These are phyloP conservation scores for Allophyes oxyacanthae DNA, from an alignment of 2,888 invertebrate genomes.

Conservation along the genomic window DNA sequence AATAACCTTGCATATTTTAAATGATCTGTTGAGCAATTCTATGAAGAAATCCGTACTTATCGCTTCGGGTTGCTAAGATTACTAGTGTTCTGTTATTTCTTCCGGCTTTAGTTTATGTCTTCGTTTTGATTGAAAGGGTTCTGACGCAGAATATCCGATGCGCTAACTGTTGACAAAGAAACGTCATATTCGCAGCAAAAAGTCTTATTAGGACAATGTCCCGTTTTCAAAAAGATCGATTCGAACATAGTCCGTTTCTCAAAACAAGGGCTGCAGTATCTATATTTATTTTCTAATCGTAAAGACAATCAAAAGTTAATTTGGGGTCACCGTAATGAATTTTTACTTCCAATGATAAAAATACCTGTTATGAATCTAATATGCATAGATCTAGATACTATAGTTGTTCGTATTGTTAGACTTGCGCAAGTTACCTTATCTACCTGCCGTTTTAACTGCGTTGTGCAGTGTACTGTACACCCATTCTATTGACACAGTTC, in stretches of 20 bases:
- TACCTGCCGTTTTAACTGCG: constrained; percentile 40
- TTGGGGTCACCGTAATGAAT: not conserved
- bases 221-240: too few species aligned
- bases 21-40: constrained; percentile 6
- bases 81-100: too few species aligned
- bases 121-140: too few species aligned
- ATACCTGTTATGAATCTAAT: not conserved
- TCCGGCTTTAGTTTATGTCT: too few species aligned
- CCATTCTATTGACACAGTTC: constrained; percentile 55
- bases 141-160: too few species aligned
- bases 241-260: too few species aligned
- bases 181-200: too few species aligned
- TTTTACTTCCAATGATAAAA: not conserved
- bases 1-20: constrained; percentile 13
- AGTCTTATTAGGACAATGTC: too few species aligned
- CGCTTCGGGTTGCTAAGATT: too few species aligned
- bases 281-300: too few species aligned
- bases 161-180: too few species aligned
- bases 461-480: constrained; percentile 23
- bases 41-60: not conserved
- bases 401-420: constrained; percentile 7
- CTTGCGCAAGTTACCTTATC: constrained; percentile 25
- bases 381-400: not conserved
- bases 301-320: not conserved
- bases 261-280: too few species aligned